Evolutionary conservation across 2,888 invertebrate genomes (phyloP).

Genomic region (Phytoseiulus persimilis): DNA sequence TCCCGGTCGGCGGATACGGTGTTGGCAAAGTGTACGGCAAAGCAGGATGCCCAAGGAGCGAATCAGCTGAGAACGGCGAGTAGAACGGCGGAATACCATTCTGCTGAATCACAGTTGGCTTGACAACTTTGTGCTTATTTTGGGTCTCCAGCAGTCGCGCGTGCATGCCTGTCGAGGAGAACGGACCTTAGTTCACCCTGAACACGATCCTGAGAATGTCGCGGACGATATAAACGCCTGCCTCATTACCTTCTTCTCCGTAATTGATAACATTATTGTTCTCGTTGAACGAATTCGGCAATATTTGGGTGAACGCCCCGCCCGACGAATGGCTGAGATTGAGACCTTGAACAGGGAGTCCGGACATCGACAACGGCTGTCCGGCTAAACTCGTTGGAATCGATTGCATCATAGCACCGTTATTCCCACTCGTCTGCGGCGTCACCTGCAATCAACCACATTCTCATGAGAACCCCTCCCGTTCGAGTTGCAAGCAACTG

Average conservation of each 20-base stretch:
- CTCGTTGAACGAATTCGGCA: constrained; percentile 34
- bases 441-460: background rate
- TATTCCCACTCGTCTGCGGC: constrained; percentile 9
- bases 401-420: background rate
- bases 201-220: background rate
- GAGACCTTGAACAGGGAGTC: background rate
- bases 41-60: background rate
- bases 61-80: constrained; percentile 12
- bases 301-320: constrained; percentile 11
- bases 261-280: constrained; percentile 24
- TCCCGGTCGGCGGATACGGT: background rate
- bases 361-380: background rate
- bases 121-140: constrained; percentile 27
- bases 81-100: constrained; percentile 30
- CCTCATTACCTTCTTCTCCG: constrained; percentile 22
- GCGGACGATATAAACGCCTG: no score
- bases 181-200: background rate
- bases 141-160: constrained; percentile 31
- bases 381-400: background rate
- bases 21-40: background rate
- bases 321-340: background rate
- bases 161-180: background rate
- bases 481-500: no score
- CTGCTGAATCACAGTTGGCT: constrained; percentile 36
- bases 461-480: no score